Evolutionary conservation across 2,797 vertebrate genomes (phyloP).

Genomic region (Mus minutoides): DNA sequence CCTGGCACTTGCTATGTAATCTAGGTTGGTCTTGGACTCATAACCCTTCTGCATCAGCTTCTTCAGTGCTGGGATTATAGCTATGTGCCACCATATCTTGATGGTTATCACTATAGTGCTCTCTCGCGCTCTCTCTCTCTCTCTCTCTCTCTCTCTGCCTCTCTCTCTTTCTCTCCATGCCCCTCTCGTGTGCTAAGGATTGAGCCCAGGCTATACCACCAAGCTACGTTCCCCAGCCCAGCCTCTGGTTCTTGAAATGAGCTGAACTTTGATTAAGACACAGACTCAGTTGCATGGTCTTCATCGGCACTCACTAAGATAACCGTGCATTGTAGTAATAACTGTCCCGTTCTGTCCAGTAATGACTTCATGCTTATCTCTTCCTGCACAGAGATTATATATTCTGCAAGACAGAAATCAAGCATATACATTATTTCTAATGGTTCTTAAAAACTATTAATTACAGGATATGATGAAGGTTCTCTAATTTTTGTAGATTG

Average conservation of each 20-base stretch:
- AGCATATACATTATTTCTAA: not conserved
- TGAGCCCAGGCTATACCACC: not conserved
- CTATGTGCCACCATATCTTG: not conserved
- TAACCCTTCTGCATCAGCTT: not conserved
- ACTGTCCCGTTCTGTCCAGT: not conserved
- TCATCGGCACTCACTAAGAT: conserved; percentile 24
- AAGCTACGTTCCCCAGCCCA: not conserved
- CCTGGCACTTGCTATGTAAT: not conserved
- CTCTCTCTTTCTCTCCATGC: not conserved
- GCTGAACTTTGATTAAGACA: not conserved
- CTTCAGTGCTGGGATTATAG: not conserved
- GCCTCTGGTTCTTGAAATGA: conserved; percentile 26
- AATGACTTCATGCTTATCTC: conserved; percentile 9
- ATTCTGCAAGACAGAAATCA: conserved; percentile 27
- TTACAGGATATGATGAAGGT: not conserved
- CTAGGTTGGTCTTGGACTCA: not conserved
- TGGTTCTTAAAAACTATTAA: conserved; percentile 34
- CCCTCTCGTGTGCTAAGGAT: not conserved
- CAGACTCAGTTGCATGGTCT: not conserved
- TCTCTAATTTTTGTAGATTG: not conserved
- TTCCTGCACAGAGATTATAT: not conserved
- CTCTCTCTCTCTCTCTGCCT: not conserved
- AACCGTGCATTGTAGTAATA: not conserved
- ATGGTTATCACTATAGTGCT: not conserved
- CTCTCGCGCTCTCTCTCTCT: not conserved